phyloP scores from a whole-genome alignment of 2,888 invertebrate genomes.

The Rhimphoctona megacephalus region DNA sequence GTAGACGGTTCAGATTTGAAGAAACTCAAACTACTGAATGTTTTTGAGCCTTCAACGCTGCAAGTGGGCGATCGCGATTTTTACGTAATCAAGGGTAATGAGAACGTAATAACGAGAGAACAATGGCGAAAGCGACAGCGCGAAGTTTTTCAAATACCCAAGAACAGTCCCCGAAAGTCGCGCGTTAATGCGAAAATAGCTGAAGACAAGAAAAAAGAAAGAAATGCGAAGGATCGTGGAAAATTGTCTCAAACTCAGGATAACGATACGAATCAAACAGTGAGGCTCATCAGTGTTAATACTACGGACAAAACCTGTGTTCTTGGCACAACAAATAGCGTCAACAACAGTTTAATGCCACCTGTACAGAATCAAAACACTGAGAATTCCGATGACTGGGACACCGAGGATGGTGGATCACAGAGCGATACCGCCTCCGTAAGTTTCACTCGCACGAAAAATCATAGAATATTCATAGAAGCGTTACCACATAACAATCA shows the following conservation, averaged over 20 bases:
- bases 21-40: conserved; percentile 93
- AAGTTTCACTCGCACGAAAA: conserved; percentile 63
- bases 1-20: conserved; percentile 92
- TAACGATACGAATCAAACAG: conserved; percentile 57
- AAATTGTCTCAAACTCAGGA: conserved; percentile 47
- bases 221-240: conserved; percentile 70
- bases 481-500: conserved; percentile 7
- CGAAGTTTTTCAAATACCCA: conserved; percentile 83
- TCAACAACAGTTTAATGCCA: conserved; percentile 76
- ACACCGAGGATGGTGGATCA: conserved; percentile 85
- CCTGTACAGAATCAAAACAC: conserved; percentile 76
- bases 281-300: conserved; percentile 73
- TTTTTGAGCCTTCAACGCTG: conserved; percentile 94
- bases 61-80: conserved; percentile 96
- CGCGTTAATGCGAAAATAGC: conserved; percentile 76
- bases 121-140: conserved; percentile 89
- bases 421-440: conserved; percentile 85
- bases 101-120: conserved; percentile 91
- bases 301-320: conserved; percentile 69
- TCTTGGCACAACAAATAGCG: conserved; percentile 62
- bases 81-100: conserved; percentile 91
- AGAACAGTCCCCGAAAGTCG: conserved; percentile 81
- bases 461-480: conserved; percentile 39
- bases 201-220: conserved; percentile 77
- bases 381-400: conserved; percentile 85